These are phyloP conservation scores for Ctenopoma multispine DNA, from an alignment of 2,797 vertebrate species.

Conservation along the genomic window DNA sequence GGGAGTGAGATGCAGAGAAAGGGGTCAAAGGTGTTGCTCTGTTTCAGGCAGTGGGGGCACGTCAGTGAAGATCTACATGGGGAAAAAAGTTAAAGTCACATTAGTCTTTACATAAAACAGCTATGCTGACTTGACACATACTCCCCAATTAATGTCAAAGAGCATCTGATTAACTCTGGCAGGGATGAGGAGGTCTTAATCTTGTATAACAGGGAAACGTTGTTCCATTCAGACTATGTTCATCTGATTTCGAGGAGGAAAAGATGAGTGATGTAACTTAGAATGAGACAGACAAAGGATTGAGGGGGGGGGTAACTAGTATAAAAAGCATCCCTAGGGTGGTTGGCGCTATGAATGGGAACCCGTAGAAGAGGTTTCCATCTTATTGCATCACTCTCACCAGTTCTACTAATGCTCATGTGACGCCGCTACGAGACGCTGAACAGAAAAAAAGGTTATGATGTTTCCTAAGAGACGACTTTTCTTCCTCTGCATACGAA, in stretches of 20 bases:
- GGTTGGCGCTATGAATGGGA: constrained; percentile 32
- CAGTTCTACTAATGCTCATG: constrained; percentile 30
- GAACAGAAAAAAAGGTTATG: not conserved
- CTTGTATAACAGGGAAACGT: constrained; percentile 4
- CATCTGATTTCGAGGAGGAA: constrained; percentile 59
- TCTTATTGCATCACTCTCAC: constrained; percentile 78
- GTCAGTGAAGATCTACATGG: constrained; percentile 93
- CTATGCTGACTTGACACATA: constrained; percentile 13
- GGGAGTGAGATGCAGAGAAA: constrained; percentile 97
- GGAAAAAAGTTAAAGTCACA: constrained; percentile 20
- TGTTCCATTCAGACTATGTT: constrained; percentile 28
- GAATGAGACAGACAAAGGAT: constrained; percentile 29
- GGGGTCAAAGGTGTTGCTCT: constrained; percentile 98
- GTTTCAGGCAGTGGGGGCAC: constrained; percentile 95
- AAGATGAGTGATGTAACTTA: constrained; percentile 63
- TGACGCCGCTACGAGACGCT: constrained; percentile 30
- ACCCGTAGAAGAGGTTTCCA: constrained; percentile 63
- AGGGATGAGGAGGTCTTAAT: constrained; percentile 41
- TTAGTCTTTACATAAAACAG: constrained; percentile 14
- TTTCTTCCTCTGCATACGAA: constrained; percentile 29
- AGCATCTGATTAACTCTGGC: constrained; percentile 36
- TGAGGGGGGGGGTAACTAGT: constrained; percentile 25
- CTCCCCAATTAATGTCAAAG: constrained; percentile 28
- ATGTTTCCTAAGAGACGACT: constrained; percentile 7
- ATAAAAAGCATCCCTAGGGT: constrained; percentile 31